These are phyloP conservation scores for Cygnus olor DNA, from an alignment of 2,797 vertebrate genomes.

Conservation along the genomic window DNA sequence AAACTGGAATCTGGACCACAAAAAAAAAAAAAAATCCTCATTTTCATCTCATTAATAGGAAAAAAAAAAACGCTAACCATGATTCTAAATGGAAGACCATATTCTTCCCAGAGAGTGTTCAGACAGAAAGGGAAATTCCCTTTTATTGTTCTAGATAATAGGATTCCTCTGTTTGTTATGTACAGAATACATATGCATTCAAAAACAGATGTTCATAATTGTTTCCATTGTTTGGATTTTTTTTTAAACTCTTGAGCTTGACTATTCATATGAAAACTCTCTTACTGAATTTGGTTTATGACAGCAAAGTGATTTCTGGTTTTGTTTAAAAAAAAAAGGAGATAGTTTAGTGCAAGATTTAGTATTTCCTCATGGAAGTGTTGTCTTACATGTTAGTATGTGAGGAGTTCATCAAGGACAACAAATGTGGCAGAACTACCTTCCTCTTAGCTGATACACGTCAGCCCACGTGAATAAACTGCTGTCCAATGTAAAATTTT, in stretches of 20 bases:
- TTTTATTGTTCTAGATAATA: conserved; percentile 63
- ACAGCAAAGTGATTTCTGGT: conserved; percentile 42
- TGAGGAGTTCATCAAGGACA: not conserved
- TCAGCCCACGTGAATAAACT: not conserved
- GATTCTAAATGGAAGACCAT: conserved; percentile 1
- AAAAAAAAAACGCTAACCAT: not conserved
- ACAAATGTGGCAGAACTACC: not conserved
- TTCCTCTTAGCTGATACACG: not conserved
- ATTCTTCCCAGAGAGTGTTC: not conserved
- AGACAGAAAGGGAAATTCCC: conserved; percentile 65
- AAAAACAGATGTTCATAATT: conserved; percentile 41
- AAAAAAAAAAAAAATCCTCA: not conserved
- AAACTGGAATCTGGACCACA: not conserved
- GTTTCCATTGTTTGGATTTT: conserved; percentile 60
- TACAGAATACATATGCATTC: conserved; percentile 67
- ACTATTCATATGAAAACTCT: conserved; percentile 60
- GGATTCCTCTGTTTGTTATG: conserved; percentile 42
- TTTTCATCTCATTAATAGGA: not conserved
- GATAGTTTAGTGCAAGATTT: not conserved
- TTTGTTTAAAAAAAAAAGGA: not conserved
- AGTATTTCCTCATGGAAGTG: not conserved
- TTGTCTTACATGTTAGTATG: not conserved
- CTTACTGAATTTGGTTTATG: conserved; percentile 30
- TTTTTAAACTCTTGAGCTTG: conserved; percentile 46
- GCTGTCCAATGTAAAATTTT: not conserved